phyloP scores from a whole-genome alignment of 2,888 invertebrate species.

The Eledona agricola region DNA sequence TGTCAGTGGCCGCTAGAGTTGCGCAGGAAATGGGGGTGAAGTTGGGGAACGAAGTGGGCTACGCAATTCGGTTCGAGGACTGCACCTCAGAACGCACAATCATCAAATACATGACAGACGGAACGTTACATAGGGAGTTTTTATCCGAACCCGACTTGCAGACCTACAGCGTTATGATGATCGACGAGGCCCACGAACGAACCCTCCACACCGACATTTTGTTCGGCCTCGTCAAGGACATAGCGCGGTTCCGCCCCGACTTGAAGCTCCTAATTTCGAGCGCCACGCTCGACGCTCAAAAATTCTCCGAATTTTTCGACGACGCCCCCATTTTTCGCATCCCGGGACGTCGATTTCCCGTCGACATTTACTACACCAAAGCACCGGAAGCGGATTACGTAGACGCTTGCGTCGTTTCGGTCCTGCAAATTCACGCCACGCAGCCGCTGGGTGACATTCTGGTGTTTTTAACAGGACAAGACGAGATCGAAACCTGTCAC shows the following conservation, averaged over 20 bases:
- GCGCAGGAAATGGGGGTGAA: conserved; percentile 98
- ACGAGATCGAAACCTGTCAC: conserved; percentile 90
- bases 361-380: conserved; percentile 98
- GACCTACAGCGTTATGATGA: conserved; percentile 97
- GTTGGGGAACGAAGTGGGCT: conserved; percentile 90
- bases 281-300: conserved; percentile 97
- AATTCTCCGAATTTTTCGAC: conserved; percentile 98
- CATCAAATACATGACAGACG: conserved; percentile 99
- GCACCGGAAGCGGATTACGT: conserved; percentile 99
- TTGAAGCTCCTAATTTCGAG: conserved; percentile 96
- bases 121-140: conserved; percentile 96
- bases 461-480: conserved; percentile 95
- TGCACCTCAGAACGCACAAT: conserved; percentile 97
- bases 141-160: conserved; percentile 95
- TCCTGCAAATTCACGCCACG: conserved; percentile 97
- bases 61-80: conserved; percentile 97
- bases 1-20: conserved; percentile 99
- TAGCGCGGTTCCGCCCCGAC: conserved; percentile 87
- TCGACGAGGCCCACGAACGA: conserved; percentile 99
- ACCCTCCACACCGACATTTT: conserved; percentile 98
- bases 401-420: conserved; percentile 96
- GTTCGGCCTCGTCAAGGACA: conserved; percentile 97
- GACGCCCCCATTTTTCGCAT: conserved; percentile 98
- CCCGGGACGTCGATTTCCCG: conserved; percentile 93
- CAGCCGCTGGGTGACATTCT: conserved; percentile 96